A percentile compares a stretch with the other conserved stretches of the same genome.
Evolutionary conservation across 35 echinoderm and acorn worm species (phyloP).

Genomic region (Lytechinus pictus): DNA sequence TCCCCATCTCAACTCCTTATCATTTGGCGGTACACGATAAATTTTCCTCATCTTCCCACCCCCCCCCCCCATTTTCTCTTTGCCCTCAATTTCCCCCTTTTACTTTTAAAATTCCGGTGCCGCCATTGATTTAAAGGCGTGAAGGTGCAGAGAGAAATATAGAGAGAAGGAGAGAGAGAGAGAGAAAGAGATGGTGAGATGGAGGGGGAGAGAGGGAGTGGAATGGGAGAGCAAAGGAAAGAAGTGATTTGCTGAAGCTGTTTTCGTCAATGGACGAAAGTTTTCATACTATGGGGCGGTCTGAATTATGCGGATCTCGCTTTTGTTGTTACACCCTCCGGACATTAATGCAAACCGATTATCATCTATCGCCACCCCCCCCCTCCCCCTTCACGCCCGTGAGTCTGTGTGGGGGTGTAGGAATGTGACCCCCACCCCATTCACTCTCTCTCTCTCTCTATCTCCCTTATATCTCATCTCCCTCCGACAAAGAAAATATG

Average conservation of each 20-base stretch:
- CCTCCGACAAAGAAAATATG: too few relatives aligned
- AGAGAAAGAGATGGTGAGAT: background rate
- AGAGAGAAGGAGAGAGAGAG: background rate
- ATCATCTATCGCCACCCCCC: background rate
- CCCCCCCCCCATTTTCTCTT: too few relatives aligned
- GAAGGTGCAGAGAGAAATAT: background rate
- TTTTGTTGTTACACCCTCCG: background rate
- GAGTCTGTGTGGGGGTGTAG: too few relatives aligned
- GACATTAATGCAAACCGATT: background rate
- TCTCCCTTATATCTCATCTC: too few relatives aligned
- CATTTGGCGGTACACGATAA: too few relatives aligned
- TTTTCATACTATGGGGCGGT: slow-evolving; percentile 51
- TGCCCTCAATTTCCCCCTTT: too few relatives aligned
- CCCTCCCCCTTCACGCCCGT: too few relatives aligned
- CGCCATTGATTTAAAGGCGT: background rate
- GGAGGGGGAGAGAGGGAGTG: background rate
- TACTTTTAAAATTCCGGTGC: too few relatives aligned
- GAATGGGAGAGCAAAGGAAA: background rate
- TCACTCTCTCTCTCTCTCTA: too few relatives aligned
- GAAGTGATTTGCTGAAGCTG: slow-evolving; percentile 34
- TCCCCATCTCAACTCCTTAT: too few relatives aligned
- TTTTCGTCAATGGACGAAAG: slow-evolving; percentile 29
- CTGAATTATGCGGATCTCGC: background rate
- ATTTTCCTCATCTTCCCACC: too few relatives aligned
- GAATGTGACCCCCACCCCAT: too few relatives aligned